phyloP scores from a whole-genome alignment of 2,113 vertebrate genomes.

The mouse (Mus musculus) region DNA sequence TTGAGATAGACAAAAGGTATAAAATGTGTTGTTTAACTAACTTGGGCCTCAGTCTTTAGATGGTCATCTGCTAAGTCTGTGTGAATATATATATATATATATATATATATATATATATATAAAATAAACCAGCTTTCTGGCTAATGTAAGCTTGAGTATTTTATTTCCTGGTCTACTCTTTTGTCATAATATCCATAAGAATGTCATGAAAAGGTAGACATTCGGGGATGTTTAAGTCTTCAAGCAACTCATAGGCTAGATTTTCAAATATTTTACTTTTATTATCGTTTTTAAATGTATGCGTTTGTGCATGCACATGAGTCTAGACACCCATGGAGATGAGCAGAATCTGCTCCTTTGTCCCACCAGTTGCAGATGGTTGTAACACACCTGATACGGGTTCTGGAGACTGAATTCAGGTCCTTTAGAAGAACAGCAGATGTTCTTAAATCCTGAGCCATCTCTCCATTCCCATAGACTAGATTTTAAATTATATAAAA shows the following conservation, averaged over 20 bases:
- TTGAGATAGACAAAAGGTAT: neutral
- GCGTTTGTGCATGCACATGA: neutral
- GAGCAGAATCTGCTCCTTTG: too few relatives aligned
- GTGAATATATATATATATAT: too few relatives aligned
- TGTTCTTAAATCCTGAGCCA: too few relatives aligned
- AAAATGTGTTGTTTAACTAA: neutral
- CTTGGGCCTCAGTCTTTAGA: neutral
- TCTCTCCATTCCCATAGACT: too few relatives aligned
- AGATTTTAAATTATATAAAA: too few relatives aligned
- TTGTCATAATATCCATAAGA: neutral
- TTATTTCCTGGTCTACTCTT: neutral
- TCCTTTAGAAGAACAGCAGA: too few relatives aligned
- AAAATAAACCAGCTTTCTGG: neutral
- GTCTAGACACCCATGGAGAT: neutral
- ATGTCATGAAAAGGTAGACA: neutral
- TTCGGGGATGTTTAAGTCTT: neutral
- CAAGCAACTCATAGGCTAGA: neutral
- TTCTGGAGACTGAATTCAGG: too few relatives aligned
- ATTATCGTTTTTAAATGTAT: neutral
- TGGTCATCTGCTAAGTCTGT: neutral
- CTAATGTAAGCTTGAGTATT: neutral
- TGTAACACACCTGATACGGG: too few relatives aligned
- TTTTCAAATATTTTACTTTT: neutral
- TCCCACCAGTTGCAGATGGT: too few relatives aligned
- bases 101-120: too few relatives aligned